Percentiles rank a stretch among this genome's conserved stretches.
Evolutionary conservation across 2,797 vertebrate genomes (phyloP).

Genomic region (Limosa lapponica): DNA sequence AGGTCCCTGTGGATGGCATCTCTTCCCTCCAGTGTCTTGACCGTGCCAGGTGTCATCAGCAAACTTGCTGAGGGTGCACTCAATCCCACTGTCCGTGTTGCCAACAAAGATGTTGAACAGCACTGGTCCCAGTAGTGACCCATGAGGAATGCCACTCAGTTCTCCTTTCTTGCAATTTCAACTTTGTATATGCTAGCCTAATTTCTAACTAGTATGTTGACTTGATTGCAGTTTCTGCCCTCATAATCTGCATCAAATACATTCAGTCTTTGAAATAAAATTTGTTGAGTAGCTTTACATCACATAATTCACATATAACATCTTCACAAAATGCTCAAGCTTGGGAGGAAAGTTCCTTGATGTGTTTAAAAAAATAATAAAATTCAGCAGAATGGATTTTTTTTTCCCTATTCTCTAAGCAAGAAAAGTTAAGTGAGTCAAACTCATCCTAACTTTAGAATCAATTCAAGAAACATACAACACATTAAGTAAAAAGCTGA

Average conservation of each 20-base stretch:
- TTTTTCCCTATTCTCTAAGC: background rate
- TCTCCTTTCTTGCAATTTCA: background rate
- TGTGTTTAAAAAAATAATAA: background rate
- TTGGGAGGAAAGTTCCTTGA: background rate
- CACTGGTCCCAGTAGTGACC: background rate
- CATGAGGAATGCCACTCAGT: background rate
- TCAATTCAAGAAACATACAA: background rate
- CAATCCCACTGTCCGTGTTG: background rate
- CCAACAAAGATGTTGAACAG: background rate
- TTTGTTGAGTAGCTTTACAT: background rate
- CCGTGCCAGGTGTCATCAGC: background rate
- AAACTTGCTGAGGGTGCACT: background rate
- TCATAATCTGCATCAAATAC: background rate
- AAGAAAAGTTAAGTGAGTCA: background rate
- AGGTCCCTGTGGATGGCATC: background rate
- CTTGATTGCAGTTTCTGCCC: background rate
- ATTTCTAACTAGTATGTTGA: background rate
- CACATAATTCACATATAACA: background rate
- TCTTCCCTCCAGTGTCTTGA: background rate
- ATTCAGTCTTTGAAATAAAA: background rate
- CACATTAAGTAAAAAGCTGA: background rate
- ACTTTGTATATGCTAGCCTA: background rate
- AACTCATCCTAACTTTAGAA: background rate
- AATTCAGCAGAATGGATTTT: background rate
- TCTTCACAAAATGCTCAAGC: background rate